Conservation (phyloP, 2,888 invertebrate genomes). For the Drosophila villosipedis region DNA sequence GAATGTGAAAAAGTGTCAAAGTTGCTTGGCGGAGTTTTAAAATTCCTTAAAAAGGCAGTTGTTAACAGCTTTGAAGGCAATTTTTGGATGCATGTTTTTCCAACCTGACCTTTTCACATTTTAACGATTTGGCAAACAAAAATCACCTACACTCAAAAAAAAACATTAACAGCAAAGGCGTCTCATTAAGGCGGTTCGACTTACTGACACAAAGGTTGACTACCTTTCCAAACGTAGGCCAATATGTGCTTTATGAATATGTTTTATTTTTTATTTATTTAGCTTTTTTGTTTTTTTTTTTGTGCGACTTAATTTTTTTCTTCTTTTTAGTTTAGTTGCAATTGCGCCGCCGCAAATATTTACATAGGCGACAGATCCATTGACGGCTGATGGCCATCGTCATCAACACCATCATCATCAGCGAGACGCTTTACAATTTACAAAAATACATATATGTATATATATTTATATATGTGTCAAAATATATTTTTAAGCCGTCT, state of each 20-base stretch:
- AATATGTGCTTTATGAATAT: slow-evolving; percentile 31
- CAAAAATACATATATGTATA: slow-evolving; percentile 12
- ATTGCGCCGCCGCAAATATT: slow-evolving; percentile 70
- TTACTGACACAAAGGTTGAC: slow-evolving; percentile 30
- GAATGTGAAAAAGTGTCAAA: not conserved
- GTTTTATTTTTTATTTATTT: slow-evolving; percentile 32
- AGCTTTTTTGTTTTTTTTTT: not conserved
- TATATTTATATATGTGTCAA: slow-evolving; percentile 11
- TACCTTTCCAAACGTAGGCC: slow-evolving; percentile 23
- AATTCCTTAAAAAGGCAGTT: slow-evolving; percentile 5
- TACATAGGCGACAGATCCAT: slow-evolving; percentile 50
- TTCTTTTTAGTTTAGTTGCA: slow-evolving; percentile 44
- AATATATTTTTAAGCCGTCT: slow-evolving; percentile 41
- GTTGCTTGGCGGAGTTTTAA: not conserved
- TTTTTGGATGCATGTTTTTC: slow-evolving; percentile 14
- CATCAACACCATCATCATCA: slow-evolving; percentile 45
- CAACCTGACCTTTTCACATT: slow-evolving; percentile 32
- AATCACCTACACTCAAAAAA: slow-evolving; percentile 27
- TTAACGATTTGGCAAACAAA: slow-evolving; percentile 32
- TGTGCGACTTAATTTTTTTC: not conserved
- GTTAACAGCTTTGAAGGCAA: not conserved
- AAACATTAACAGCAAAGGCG: slow-evolving; percentile 2
- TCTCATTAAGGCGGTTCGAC: slow-evolving; percentile 40
- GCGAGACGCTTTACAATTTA: slow-evolving; percentile 34
- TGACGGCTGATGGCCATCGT: slow-evolving; percentile 73